These are phyloP conservation scores for Orthonevra nobilis DNA, from an alignment of 2,888 invertebrate species.

Conservation along the genomic window DNA sequence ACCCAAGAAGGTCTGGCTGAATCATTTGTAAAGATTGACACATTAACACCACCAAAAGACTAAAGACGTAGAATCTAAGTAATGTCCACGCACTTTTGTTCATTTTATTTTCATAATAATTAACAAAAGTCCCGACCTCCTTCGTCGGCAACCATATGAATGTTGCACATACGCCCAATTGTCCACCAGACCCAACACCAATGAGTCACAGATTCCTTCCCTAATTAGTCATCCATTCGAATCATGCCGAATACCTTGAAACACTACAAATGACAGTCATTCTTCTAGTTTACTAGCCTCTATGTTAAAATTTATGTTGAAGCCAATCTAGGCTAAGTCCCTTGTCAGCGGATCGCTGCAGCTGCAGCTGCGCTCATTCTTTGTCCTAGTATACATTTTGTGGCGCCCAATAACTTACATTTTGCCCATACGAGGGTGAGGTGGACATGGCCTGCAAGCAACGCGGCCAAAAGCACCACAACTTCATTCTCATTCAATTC, in stretches of 20 bases:
- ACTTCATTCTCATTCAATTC: constrained; percentile 25
- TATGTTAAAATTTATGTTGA: too few species aligned
- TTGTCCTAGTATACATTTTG: constrained; percentile 54
- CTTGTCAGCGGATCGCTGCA: constrained; percentile 29
- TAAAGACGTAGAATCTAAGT: too few species aligned
- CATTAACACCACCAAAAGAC: too few species aligned
- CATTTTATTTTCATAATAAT: too few species aligned
- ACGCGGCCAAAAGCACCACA: background rate
- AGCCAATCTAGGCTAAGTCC: constrained; percentile 64
- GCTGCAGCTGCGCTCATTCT: constrained; percentile 62
- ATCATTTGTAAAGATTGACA: too few species aligned
- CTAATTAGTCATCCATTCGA: constrained; percentile 49
- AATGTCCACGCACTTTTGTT: too few species aligned
- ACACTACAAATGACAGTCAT: constrained; percentile 39
- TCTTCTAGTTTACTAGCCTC: too few species aligned
- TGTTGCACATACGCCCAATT: constrained; percentile 56
- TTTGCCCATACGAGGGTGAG: constrained; percentile 25
- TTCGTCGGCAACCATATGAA: too few species aligned
- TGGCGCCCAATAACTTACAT: constrained; percentile 59
- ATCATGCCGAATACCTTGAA: constrained; percentile 45
- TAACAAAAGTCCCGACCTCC: too few species aligned
- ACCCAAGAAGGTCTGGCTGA: too few species aligned
- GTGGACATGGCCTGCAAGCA: constrained; percentile 44
- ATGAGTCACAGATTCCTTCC: constrained; percentile 50
- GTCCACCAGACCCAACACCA: constrained; percentile 20